Percentiles rank a stretch among this genome's conserved stretches.
These are phyloP conservation scores for Electrona antarctica DNA, from an alignment of 2,113 vertebrate genomes.

Conservation along the genomic window DNA sequence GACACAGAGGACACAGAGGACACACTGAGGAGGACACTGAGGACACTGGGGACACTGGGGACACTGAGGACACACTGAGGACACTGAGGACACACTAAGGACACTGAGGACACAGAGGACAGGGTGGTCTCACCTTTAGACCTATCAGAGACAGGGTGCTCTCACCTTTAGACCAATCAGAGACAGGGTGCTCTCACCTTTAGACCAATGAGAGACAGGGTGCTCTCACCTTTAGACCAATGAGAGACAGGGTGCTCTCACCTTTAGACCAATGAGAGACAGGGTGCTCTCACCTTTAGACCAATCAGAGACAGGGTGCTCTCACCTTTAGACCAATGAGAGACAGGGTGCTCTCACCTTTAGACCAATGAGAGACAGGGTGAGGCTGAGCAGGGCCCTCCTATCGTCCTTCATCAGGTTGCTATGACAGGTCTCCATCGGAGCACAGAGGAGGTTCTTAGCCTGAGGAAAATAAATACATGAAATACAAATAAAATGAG, in stretches of 20 bases:
- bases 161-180: slow-evolving; percentile 90
- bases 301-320: no score
- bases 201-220: no score
- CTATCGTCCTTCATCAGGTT: slow-evolving; percentile 82
- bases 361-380: slow-evolving; percentile 91
- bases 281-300: no score
- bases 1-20: no score
- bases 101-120: no score
- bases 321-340: no score
- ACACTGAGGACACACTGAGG: no score
- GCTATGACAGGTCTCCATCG: slow-evolving; percentile 90
- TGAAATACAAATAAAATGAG: background rate
- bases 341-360: slow-evolving; percentile 77
- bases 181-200: slow-evolving; percentile 89
- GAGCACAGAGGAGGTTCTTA: slow-evolving; percentile 81
- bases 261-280: slow-evolving; percentile 87
- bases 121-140: no score
- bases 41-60: no score
- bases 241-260: slow-evolving; percentile 86
- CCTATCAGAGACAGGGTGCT: no score
- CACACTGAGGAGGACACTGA: no score
- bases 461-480: slow-evolving; percentile 74
- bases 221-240: slow-evolving; percentile 87
- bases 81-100: no score
- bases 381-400: slow-evolving; percentile 84